Base-by-base conservation (phyloP, 2,797 vertebrate genomes). In the Bufotes viridis region DNA sequence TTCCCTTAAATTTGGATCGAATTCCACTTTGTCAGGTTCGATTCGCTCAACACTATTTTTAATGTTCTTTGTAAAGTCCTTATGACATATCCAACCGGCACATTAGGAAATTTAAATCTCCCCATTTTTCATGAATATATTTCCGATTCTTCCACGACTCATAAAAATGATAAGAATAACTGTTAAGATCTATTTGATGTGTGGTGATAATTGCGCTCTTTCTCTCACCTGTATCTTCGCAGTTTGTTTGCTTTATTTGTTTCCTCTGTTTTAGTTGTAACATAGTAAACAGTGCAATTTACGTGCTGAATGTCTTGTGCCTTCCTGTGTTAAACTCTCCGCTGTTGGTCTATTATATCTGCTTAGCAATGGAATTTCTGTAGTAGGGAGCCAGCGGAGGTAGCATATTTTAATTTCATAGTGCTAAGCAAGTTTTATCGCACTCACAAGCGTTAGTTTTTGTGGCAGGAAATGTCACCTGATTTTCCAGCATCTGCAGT, bases 381-480 rank as follows among this genome's bases (percentile, higher is more conserved):
- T 58, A 20, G 78, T 29, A 26, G 24, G 55, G 3, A 58, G 51
- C 78, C 12, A 17, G 76, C 53, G 24, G 13, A 79, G 34, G 51
- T 55, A 57, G 58, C 13, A 79, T 15, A 34, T 79, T 79, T 79
- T 57, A 58, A 60, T 79, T 79, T 60, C 55, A 29, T 79, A 58
- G 78, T 18, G 78, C 55, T 58, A 79, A 79, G 55, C 53, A 60
- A 9, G 55, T 79, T 60, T 60, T 34, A 60, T 55, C n/a, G 9
- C 70, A 42, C 70, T 78, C 49, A 14, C 49, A 53, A 53, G 10
- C 10, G n/a, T 51, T 78, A 78, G 11, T 51, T 20, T 51, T 57
- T 26, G 76, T 29, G 76, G 6, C 53, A 29, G 53, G 13, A 78
- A 57, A 3, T 17, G n/a, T 79, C 24, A 29, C 24, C 9, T 29